Conservation (phyloP, 2,888 invertebrate species). For the Pandemis cinnamomeana region DNA sequence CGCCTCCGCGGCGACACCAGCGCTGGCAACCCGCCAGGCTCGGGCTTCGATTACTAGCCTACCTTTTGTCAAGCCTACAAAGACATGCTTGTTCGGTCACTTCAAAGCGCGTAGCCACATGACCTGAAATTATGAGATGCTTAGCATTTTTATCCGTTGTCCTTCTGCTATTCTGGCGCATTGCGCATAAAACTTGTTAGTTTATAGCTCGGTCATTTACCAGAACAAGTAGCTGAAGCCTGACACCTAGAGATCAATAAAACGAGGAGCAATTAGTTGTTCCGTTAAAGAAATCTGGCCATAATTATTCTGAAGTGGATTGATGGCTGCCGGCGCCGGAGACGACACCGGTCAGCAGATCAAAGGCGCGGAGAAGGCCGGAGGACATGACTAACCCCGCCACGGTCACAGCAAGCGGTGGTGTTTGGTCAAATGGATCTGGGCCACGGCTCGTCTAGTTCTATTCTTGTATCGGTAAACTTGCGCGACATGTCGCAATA, state of each 20-base stretch:
- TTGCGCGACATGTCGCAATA: constrained; percentile 69
- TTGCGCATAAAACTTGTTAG: too few relatives aligned
- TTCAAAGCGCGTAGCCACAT: constrained; percentile 21
- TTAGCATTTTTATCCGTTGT: not conserved
- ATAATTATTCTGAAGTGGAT: constrained; percentile 54
- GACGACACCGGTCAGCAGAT: constrained; percentile 65
- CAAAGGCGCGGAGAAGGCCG: constrained; percentile 63
- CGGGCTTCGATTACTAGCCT: constrained; percentile 72
- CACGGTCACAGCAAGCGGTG: constrained; percentile 60
- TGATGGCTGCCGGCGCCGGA: constrained; percentile 49
- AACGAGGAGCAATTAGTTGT: constrained; percentile 58
- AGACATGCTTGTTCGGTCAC: constrained; percentile 39
- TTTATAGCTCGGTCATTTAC: not conserved
- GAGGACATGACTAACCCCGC: constrained; percentile 59
- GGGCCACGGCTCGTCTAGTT: constrained; percentile 70
- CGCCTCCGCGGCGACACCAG: constrained; percentile 77
- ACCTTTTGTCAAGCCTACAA: constrained; percentile 68
- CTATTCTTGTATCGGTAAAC: constrained; percentile 70
- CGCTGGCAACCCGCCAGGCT: constrained; percentile 74
- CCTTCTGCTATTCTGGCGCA: not conserved
- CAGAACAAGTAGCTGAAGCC: not conserved
- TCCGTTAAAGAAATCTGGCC: constrained; percentile 48
- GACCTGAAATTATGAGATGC: constrained; percentile 16
- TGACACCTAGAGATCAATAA: constrained; percentile 24
- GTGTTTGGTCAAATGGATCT: constrained; percentile 66